Evolutionary conservation across 2,797 vertebrate genomes (phyloP), one percentile per base, ranked within the genome.

Genomic region (Xenentodon cancila): DNA sequence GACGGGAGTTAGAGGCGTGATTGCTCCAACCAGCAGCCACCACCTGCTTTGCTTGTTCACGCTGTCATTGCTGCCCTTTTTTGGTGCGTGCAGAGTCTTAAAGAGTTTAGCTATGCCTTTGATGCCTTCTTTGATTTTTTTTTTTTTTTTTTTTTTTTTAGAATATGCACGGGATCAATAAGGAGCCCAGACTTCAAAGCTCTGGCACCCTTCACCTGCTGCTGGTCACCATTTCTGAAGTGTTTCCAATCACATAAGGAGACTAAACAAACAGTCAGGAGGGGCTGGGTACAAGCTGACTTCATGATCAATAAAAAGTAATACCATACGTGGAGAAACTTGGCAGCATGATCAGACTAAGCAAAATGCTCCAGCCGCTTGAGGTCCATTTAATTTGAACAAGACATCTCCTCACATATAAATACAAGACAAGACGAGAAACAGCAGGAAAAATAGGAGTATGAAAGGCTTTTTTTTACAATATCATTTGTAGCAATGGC

Each of bases 191-290:
- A 90, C 92, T 95, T 96, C 94, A 95, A 97, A 96, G 94, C 80
- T 49, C 86, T 78, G 78, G 75, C 87, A 80, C 81, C 75, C 81
- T 84, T 94, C 93, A 94, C 94, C 92, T 95, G 94, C 92, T 95
- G 92, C 91, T 94, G 93, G 92, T 94, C 95, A 93, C 91, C 92
- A 84, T 84, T 93, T 94, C 90, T 87, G 91, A 93, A 95, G 94
- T 89, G 92, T 92, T 93, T 91, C 91, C 92, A 93, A 75, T 93
- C 86, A 75, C 80, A 64, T 73, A 82, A 65, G 65, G 80, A 90
- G 80, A 77, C 86, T 79, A 88, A 87, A 88, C 82, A 91, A 89
- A 88, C 89, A 82, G 71, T 65, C 53, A 37, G 77, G 79, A 80
- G 81, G 82, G 79, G 71, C 66, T 48, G 58, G 52, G 45, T 45